phyloP scores from a whole-genome alignment of 2,113 vertebrate species.

The Chitala chitala region DNA sequence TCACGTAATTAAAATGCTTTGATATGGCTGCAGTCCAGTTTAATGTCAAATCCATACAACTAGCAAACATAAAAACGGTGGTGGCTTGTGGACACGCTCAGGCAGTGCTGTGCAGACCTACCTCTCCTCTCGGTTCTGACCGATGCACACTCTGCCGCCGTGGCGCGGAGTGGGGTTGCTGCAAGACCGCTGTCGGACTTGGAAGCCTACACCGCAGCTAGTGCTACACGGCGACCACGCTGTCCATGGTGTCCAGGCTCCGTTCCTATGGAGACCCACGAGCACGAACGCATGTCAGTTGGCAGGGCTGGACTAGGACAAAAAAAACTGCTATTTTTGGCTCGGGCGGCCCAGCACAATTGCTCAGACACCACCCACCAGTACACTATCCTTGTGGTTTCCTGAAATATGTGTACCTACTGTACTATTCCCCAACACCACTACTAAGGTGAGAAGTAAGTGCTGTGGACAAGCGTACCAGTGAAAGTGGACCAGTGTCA shows the following conservation, averaged over 20 bases:
- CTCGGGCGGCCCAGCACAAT: background rate
- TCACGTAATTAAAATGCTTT: slow-evolving; percentile 49
- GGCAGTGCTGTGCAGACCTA: slow-evolving; percentile 32
- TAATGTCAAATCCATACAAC: slow-evolving; percentile 48
- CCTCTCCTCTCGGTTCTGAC: slow-evolving; percentile 96
- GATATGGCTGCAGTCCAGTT: slow-evolving; percentile 37
- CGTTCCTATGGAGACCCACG: slow-evolving; percentile 72
- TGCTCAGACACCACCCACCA: background rate
- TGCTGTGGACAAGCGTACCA: too few relatives aligned
- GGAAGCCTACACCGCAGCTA: slow-evolving; percentile 93
- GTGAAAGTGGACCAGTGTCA: background rate
- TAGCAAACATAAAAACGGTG: background rate
- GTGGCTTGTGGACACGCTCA: too few relatives aligned
- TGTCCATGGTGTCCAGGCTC: slow-evolving; percentile 96
- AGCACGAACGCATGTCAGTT: too few relatives aligned
- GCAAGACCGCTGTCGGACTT: slow-evolving; percentile 92
- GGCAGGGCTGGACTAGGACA: too few relatives aligned
- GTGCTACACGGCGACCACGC: slow-evolving; percentile 94
- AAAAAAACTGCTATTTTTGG: too few relatives aligned
- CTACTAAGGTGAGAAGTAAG: too few relatives aligned
- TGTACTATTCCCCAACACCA: too few relatives aligned
- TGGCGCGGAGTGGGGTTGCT: slow-evolving; percentile 92
- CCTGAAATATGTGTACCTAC: too few relatives aligned
- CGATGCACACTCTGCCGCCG: slow-evolving; percentile 90
- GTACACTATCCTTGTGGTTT: too few relatives aligned